Conservation (phyloP, 2,797 vertebrate species). For the Galaxias olidus region DNA sequence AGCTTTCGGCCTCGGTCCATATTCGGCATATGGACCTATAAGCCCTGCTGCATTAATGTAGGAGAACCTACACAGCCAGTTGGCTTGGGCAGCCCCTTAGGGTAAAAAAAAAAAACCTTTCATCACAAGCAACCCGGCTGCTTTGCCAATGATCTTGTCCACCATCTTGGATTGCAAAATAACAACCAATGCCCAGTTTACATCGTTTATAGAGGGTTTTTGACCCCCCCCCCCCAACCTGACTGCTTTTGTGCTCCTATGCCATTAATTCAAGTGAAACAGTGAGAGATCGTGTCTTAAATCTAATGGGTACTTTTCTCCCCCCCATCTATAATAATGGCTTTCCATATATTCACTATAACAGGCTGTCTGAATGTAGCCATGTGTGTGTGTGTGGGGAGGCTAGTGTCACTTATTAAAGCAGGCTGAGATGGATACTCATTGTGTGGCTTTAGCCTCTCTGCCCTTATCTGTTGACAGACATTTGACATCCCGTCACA, state of each 20-base stretch:
- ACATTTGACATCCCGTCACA: slow-evolving; percentile 53
- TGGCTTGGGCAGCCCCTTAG: not conserved
- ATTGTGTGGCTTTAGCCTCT: slow-evolving; percentile 30
- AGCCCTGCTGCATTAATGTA: slow-evolving; percentile 61
- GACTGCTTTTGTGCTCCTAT: slow-evolving; percentile 21
- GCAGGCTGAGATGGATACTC: slow-evolving; percentile 28
- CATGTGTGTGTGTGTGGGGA: no score
- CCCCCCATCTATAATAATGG: slow-evolving; percentile 46
- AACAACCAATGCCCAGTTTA: slow-evolving; percentile 48
- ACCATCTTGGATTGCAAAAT: slow-evolving; percentile 24
- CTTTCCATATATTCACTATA: slow-evolving; percentile 41
- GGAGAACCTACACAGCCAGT: slow-evolving; percentile 53
- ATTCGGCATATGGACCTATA: slow-evolving; percentile 62
- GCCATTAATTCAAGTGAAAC: slow-evolving; percentile 47
- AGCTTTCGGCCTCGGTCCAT: slow-evolving; percentile 57
- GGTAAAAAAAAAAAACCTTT: no score
- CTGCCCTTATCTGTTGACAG: slow-evolving; percentile 43
- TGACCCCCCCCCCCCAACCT: slow-evolving; percentile 13
- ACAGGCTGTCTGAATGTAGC: no score
- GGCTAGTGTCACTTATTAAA: slow-evolving; percentile 44
- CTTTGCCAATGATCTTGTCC: no score
- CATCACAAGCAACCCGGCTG: no score
- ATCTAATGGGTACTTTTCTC: slow-evolving; percentile 27
- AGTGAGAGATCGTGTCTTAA: slow-evolving; percentile 40
- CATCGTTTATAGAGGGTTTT: slow-evolving; percentile 36